A percentile compares a stretch with the other conserved stretches of the same genome.
Conservation (phyloP, 2,797 vertebrate genomes). For the Smutsia temminckii region DNA sequence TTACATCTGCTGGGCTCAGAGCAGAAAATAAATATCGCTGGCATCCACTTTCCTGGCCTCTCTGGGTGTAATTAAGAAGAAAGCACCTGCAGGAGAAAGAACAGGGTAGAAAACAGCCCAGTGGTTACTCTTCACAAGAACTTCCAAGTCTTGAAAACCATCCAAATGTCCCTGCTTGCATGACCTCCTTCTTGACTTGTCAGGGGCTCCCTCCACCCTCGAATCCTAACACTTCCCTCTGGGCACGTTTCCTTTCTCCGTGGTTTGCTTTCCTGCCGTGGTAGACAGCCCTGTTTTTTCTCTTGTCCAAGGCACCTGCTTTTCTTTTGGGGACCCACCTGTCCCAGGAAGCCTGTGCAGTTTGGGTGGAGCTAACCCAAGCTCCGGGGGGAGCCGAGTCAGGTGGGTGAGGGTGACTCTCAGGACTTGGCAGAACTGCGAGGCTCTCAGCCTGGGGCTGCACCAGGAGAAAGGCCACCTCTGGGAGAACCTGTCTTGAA, state of each 20-base stretch:
- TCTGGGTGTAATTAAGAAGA: slow-evolving; percentile 52
- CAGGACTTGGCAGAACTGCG: not conserved
- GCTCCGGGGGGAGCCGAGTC: not conserved
- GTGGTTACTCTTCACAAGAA: not conserved
- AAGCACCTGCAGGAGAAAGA: slow-evolving; percentile 33
- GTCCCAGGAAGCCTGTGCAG: not conserved
- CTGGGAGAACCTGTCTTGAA: not conserved
- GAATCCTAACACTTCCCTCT: not conserved
- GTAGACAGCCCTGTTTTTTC: no score
- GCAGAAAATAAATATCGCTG: slow-evolving; percentile 59
- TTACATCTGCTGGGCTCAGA: slow-evolving; percentile 51
- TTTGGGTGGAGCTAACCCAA: not conserved
- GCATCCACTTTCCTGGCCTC: slow-evolving; percentile 35
- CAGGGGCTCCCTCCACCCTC: not conserved
- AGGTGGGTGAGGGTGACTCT: no score
- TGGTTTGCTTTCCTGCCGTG: not conserved
- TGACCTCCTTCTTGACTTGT: not conserved
- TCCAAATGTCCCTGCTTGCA: not conserved
- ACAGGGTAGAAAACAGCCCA: not conserved
- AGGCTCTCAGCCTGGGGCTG: not conserved
- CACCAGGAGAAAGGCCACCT: no score
- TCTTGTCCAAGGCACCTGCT: not conserved
- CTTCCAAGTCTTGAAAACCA: not conserved
- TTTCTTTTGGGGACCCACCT: not conserved
- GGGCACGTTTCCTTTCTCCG: not conserved